A percentile compares a stretch with the other conserved stretches of the same genome.
Evolutionary conservation across 2,113 vertebrate species (phyloP).

Genomic region (Dasypus novemcinctus): DNA sequence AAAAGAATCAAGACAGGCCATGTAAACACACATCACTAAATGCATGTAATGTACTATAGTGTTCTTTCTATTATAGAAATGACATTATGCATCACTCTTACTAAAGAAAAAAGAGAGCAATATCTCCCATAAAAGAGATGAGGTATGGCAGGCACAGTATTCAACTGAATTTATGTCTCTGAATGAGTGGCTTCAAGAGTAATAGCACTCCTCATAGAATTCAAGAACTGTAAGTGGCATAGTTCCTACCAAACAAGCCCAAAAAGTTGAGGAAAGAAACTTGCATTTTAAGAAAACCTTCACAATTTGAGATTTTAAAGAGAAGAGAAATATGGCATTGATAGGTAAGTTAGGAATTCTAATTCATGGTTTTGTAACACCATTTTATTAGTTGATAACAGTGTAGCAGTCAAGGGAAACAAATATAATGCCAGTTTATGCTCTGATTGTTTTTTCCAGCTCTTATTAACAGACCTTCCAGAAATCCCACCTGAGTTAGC

Average conservation of each 20-base stretch:
- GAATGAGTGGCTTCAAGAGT: background rate
- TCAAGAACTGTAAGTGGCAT: background rate
- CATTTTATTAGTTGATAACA: background rate
- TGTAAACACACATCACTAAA: background rate
- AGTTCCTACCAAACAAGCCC: background rate
- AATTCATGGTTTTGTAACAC: background rate
- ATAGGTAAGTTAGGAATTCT: background rate
- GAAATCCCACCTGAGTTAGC: constrained; percentile 43
- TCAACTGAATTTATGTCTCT: background rate
- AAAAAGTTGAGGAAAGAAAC: background rate
- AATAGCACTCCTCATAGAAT: background rate
- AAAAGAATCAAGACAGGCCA: background rate
- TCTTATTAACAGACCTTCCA: constrained; percentile 48
- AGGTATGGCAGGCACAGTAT: background rate
- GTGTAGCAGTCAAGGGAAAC: background rate
- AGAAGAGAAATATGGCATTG: background rate
- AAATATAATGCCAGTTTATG: background rate
- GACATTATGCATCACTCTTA: background rate
- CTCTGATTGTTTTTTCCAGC: background rate
- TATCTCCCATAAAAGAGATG: background rate
- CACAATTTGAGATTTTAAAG: background rate
- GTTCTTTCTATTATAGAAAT: background rate
- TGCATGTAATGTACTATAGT: background rate
- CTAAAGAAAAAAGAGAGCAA: background rate
- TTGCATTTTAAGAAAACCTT: constrained; percentile 13